Conservation (phyloP, 2,113 vertebrate genomes). For the Genyomyrus donnyi region DNA sequence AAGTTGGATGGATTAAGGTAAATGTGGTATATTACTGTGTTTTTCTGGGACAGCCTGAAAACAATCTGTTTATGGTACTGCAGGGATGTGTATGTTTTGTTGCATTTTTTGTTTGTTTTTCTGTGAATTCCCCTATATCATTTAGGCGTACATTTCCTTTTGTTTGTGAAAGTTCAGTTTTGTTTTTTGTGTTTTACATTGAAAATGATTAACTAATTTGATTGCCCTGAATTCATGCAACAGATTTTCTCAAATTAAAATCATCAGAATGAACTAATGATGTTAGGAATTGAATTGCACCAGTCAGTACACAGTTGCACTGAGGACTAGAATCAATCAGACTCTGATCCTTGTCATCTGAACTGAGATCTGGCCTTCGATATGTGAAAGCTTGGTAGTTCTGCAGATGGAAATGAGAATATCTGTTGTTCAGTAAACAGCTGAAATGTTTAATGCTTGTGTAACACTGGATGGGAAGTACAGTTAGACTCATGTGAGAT, state of each 20-base stretch:
- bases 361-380: not conserved
- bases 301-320: not conserved
- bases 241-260: not conserved
- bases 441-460: not conserved
- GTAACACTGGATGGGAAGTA: not conserved
- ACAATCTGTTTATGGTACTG: slow-evolving; percentile 4
- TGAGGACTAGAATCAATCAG: not conserved
- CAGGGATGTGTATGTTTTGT: not conserved
- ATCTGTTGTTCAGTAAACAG: not conserved
- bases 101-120: not conserved
- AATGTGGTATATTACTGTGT: not conserved
- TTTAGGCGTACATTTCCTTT: not conserved
- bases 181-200: not conserved
- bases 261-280: not conserved
- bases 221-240: not conserved
- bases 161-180: not conserved
- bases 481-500: not conserved
- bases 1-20: not conserved
- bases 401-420: not conserved
- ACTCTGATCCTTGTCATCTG: not conserved
- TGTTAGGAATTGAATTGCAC: not conserved
- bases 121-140: not conserved
- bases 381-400: not conserved
- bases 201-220: not conserved
- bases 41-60: not conserved